Conservation (phyloP, 2,113 vertebrate species). For the Psophia crepitans region DNA sequence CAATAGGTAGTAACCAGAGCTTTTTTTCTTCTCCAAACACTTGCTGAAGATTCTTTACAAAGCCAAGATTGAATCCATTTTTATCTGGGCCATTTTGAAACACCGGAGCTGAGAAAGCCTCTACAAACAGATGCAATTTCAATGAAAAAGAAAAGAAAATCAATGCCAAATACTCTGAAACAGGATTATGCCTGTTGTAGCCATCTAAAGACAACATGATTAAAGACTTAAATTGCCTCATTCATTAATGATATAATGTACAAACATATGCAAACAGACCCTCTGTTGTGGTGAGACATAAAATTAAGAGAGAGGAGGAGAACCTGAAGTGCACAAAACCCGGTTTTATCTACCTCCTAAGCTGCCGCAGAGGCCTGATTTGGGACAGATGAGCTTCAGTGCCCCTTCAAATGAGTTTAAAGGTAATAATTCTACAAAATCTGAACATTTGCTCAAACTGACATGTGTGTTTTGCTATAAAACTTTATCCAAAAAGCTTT, state of each 20-base stretch:
- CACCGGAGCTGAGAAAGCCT: conserved; percentile 93
- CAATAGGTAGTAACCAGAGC: conserved; percentile 91
- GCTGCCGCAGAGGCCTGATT: neutral
- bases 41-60: conserved; percentile 88
- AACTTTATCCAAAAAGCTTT: neutral
- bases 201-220: neutral
- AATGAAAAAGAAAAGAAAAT: neutral
- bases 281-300: neutral
- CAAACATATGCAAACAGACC: neutral
- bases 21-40: conserved; percentile 92
- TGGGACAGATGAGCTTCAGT: neutral
- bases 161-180: neutral
- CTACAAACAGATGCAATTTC: conserved; percentile 63
- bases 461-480: neutral
- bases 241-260: neutral
- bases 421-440: neutral
- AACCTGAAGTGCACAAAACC: neutral
- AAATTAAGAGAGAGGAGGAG: neutral
- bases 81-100: conserved; percentile 90
- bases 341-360: neutral
- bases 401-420: neutral
- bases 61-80: conserved; percentile 91
- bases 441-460: neutral
- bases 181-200: neutral
- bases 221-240: neutral